These are phyloP conservation scores for Taenioides sp. DNA, from an alignment of 2,797 vertebrate genomes.

Conservation along the genomic window DNA sequence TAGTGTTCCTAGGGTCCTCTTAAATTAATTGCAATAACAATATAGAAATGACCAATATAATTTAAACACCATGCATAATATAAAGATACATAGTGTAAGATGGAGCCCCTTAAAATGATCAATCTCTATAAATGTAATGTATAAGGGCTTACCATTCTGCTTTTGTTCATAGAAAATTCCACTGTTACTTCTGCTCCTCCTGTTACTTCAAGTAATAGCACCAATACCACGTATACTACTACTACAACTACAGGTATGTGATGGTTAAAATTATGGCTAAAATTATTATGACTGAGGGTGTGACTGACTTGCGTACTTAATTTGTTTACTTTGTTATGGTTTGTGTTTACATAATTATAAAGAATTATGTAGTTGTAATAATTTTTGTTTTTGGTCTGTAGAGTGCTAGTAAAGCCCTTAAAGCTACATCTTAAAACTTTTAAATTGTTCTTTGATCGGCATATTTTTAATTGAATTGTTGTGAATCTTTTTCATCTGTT, in stretches of 20 bases:
- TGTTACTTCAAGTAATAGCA: background rate
- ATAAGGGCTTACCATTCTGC: constrained; percentile 1
- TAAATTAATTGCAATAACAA: background rate
- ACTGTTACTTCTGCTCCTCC: constrained; percentile 18
- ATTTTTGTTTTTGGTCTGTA: background rate
- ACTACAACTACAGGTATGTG: constrained; percentile 41
- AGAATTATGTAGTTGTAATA: background rate
- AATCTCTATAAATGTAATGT: background rate
- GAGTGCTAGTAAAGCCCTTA: too few relatives aligned
- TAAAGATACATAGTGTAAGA: too few relatives aligned
- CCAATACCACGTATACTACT: constrained; percentile 5
- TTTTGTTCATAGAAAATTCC: constrained; percentile 6
- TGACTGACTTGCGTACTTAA: too few relatives aligned
- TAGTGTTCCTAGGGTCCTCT: background rate
- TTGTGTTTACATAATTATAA: background rate
- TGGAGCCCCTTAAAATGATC: background rate
- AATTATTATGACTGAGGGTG: too few relatives aligned
- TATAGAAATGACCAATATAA: too few relatives aligned
- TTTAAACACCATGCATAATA: too few relatives aligned
- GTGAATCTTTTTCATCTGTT: background rate
- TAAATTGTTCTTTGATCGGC: background rate
- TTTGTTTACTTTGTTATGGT: too few relatives aligned
- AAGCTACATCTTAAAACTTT: background rate
- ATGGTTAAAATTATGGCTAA: background rate
- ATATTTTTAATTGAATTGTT: background rate